Percentiles rank a stretch among this genome's conserved stretches.
phyloP scores from a whole-genome alignment of 2,113 vertebrate genomes.

The Pandion haliaetus region DNA sequence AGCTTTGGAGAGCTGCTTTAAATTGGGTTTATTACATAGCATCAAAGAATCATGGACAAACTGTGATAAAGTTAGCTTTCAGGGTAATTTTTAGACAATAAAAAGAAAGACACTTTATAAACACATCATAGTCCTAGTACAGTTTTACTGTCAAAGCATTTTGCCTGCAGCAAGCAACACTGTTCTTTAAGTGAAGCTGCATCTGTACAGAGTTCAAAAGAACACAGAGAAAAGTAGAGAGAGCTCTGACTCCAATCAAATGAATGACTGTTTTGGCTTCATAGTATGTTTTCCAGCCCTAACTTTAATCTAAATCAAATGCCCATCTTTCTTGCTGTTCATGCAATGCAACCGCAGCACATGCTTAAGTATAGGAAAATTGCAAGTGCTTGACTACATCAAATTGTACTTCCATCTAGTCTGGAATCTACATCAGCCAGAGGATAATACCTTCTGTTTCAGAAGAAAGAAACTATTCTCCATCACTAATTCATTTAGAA shows the following conservation, averaged over 20 bases:
- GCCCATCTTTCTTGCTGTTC: constrained; percentile 14
- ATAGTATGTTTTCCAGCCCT: constrained; percentile 40
- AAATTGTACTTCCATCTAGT: constrained; percentile 39
- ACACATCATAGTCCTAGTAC: not conserved
- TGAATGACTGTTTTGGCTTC: constrained; percentile 16
- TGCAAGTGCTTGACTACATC: constrained; percentile 25
- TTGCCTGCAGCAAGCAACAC: constrained; percentile 15
- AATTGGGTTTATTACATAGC: not conserved
- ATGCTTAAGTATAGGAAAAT: constrained; percentile 50
- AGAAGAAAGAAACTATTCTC: constrained; percentile 44
- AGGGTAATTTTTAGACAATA: not conserved
- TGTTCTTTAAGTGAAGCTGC: not conserved
- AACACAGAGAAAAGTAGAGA: constrained; percentile 3
- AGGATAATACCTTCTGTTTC: constrained; percentile 34
- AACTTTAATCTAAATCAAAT: constrained; percentile 63
- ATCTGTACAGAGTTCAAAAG: not conserved
- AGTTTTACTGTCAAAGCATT: constrained; percentile 19
- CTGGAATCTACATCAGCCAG: constrained; percentile 51
- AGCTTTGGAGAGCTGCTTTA: not conserved
- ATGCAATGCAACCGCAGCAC: not conserved
- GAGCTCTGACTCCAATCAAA: constrained; percentile 44
- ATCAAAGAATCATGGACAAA: not conserved
- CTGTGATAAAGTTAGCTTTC: not conserved
- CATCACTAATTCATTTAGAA: constrained; percentile 38
- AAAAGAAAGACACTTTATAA: constrained; percentile 33